Conservation (phyloP, 1,140 invertebrate genomes). For the Melipona quadrifasciata region DNA sequence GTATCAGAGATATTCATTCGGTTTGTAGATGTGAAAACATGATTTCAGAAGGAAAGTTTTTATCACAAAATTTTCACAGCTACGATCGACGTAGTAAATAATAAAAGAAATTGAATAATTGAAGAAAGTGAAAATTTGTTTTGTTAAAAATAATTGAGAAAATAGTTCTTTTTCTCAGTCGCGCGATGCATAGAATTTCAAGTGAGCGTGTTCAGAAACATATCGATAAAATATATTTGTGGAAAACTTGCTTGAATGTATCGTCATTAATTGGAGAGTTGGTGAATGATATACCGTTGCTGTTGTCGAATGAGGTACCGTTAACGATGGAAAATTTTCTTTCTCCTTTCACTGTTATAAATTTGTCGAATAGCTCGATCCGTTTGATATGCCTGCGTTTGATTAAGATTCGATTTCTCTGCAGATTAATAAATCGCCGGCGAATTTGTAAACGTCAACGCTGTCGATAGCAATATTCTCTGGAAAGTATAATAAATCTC, state of each 20-base stretch:
- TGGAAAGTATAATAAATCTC: background rate
- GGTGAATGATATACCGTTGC: background rate
- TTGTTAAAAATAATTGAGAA: background rate
- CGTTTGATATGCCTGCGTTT: background rate
- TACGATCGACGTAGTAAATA: too few species aligned
- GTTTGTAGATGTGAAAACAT: too few species aligned
- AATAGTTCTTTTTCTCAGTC: background rate
- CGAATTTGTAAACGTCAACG: background rate
- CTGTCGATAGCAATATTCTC: background rate
- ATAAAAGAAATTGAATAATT: too few species aligned
- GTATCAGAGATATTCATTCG: background rate
- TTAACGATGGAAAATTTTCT: conserved; percentile 19
- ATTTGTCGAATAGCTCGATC: conserved; percentile 6
- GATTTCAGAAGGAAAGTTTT: too few species aligned
- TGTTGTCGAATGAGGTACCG: background rate
- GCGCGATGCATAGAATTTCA: background rate
- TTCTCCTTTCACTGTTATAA: conserved; percentile 8
- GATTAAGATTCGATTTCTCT: conserved; percentile 15
- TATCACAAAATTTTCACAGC: too few species aligned
- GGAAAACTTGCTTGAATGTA: background rate
- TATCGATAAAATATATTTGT: conserved; percentile 1
- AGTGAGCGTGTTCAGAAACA: background rate
- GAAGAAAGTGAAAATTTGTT: too few species aligned
- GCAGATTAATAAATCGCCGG: background rate
- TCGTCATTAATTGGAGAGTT: background rate